A percentile compares a stretch with the other conserved stretches of the same genome.
Evolutionary conservation across 2,797 vertebrate genomes (phyloP).

Genomic region (Esox lucius): DNA sequence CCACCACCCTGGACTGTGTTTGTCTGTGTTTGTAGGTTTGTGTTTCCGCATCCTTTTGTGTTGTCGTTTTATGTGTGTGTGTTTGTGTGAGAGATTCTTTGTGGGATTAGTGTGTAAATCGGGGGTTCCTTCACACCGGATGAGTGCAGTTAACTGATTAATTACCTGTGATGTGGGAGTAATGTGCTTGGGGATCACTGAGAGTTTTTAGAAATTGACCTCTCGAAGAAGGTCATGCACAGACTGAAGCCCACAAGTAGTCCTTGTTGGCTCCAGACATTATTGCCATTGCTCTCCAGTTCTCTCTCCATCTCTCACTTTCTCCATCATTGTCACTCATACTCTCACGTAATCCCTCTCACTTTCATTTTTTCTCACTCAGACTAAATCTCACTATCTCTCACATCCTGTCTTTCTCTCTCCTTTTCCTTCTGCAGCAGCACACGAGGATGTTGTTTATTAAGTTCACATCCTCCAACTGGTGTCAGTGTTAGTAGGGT

Average conservation of each 20-base stretch:
- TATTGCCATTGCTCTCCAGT: background rate
- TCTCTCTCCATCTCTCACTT: background rate
- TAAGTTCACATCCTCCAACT: slow-evolving; percentile 63
- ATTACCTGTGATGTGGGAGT: slow-evolving; percentile 49
- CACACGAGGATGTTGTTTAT: slow-evolving; percentile 63
- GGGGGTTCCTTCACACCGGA: slow-evolving; percentile 22
- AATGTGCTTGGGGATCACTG: slow-evolving; percentile 41
- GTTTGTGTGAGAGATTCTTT: slow-evolving; percentile 21
- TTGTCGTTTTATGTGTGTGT: slow-evolving; percentile 16
- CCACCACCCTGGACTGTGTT: background rate
- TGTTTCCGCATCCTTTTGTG: slow-evolving; percentile 28
- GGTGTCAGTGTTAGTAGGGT: slow-evolving; percentile 62
- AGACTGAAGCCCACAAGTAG: slow-evolving; percentile 50
- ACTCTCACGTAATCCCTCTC: slow-evolving; percentile 14
- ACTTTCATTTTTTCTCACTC: slow-evolving; percentile 14
- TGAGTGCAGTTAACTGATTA: slow-evolving; percentile 47
- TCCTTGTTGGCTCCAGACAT: slow-evolving; percentile 57
- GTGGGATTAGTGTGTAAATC: slow-evolving; percentile 35
- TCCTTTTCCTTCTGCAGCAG: slow-evolving; percentile 36
- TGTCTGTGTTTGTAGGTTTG: slow-evolving; percentile 33
- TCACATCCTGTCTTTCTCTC: slow-evolving; percentile 23
- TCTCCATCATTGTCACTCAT: background rate
- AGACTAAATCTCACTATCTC: slow-evolving; percentile 8
- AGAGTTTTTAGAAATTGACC: slow-evolving; percentile 58
- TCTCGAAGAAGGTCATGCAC: slow-evolving; percentile 44